Evolutionary conservation across 2,797 vertebrate species (phyloP), one percentile per base, ranked within the genome.

Genomic region (Phyllotis vaccarum): DNA sequence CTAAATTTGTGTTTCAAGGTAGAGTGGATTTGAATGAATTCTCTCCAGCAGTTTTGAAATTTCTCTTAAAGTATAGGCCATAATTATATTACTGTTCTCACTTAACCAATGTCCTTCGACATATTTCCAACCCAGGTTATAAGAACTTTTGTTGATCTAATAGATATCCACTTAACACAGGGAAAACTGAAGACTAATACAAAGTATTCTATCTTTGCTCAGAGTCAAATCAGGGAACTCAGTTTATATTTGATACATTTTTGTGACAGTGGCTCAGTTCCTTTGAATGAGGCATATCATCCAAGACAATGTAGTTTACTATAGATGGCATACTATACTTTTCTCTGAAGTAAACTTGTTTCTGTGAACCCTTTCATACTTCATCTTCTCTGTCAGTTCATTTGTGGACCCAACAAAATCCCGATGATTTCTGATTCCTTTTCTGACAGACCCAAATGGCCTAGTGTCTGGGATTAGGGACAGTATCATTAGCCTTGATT

Each of bases 31-130:
- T 62, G 19, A 43, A 58, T 83, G 29, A 91, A 94, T 62, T 78
- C 37, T 70, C 13, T 82, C 52, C 64, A 43, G 29, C 8, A 56
- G 56, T 95, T 86, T 95, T 93, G 22, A 66, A 76, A 82, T 89
- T 89, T 83, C 52, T 56, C 31, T 94, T 70, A 58, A 85, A 72
- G 9, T 60, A 11, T 86, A 75, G 49, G 68, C 58, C 14, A 16
- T 68, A 27, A n/a, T 37, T 64, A 5, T 29, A 21, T 37, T 68
- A 49, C 49, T 13, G 16, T 90, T 34, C 64, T 78, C 12, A 72
- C 4, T 14, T 19, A 92, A 78, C 22, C 9, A 72, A 10, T 74
- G 19, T 87, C 27, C 27, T 92, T 12, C 40, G 60, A 56, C 3
- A 46, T 0, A 81, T 37, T 24, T 92, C 82, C 37, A 16, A 4